A percentile compares a stretch with the other conserved stretches of the same genome.
Conservation (phyloP, 92 coral and sea anemone species). For the Phenganax subtilis region DNA sequence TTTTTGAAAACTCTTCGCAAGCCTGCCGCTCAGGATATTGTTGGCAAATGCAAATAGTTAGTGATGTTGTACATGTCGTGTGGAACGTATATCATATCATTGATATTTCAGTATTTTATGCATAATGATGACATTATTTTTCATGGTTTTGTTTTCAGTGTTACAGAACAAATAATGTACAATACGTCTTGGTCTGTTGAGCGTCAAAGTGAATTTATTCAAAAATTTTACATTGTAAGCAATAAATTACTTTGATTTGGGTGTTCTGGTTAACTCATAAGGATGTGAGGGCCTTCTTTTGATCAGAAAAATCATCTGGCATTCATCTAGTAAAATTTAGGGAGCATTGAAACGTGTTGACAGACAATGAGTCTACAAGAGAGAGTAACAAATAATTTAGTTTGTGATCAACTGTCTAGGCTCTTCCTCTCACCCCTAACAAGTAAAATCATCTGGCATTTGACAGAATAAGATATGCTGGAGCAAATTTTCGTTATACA, state of each 20-base stretch:
- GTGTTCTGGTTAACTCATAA: no score
- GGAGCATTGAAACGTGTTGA: no score
- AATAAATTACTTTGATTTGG: no score
- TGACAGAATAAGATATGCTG: no score
- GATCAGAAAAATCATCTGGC: no score
- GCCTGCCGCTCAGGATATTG: constrained; percentile 98
- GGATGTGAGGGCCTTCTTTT: no score
- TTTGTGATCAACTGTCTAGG: no score
- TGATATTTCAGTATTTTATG: background rate
- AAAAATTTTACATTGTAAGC: constrained; percentile 87
- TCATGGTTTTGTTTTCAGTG: constrained; percentile 43
- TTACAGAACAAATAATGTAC: constrained; percentile 60
- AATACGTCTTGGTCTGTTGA: constrained; percentile 70
- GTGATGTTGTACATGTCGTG: constrained; percentile 15
- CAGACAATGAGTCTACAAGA: no score
- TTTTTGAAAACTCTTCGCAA: constrained; percentile 78
- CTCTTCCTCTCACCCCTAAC: no score
- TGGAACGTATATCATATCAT: background rate
- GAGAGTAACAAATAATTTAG: no score
- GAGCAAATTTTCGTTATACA: background rate
- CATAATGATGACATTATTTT: background rate
- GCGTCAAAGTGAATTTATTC: constrained; percentile 90
- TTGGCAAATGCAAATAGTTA: constrained; percentile 82
- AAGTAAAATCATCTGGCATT: no score
- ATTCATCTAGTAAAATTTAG: no score